Conservation (phyloP, 2,888 invertebrate genomes). For the Rotaria magnacalcarata region DNA sequence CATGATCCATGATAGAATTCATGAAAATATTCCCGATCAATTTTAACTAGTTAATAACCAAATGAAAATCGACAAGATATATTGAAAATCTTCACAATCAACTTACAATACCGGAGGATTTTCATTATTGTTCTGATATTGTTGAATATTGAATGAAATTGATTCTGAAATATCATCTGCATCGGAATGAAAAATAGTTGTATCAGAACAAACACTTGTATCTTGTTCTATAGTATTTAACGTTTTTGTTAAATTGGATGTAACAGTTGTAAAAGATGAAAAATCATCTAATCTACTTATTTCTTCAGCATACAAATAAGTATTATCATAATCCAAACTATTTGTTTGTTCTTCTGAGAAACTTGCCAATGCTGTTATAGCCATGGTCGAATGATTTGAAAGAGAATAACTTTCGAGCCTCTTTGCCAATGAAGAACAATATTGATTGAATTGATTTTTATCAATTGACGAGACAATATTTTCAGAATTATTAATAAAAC, state of each 20-base stretch:
- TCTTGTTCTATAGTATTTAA: neutral
- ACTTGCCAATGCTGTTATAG: neutral
- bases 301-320: neutral
- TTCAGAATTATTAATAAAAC: neutral
- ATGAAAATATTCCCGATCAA: no score
- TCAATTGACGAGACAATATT: neutral
- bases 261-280: neutral
- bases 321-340: conserved; percentile 3
- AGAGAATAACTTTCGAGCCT: neutral
- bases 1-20: no score
- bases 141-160: neutral
- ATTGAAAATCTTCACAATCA: neutral
- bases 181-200: neutral
- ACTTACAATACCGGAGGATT: no score
- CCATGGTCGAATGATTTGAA: neutral
- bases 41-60: no score
- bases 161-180: neutral
- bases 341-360: neutral
- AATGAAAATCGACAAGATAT: no score
- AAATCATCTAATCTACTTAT: neutral
- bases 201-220: neutral
- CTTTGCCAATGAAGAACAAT: conserved; percentile 2
- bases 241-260: neutral
- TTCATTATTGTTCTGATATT: neutral
- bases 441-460: neutral